Base-by-base conservation (phyloP, 2,888 invertebrate genomes). In the Brassicogethes aeneus region DNA sequence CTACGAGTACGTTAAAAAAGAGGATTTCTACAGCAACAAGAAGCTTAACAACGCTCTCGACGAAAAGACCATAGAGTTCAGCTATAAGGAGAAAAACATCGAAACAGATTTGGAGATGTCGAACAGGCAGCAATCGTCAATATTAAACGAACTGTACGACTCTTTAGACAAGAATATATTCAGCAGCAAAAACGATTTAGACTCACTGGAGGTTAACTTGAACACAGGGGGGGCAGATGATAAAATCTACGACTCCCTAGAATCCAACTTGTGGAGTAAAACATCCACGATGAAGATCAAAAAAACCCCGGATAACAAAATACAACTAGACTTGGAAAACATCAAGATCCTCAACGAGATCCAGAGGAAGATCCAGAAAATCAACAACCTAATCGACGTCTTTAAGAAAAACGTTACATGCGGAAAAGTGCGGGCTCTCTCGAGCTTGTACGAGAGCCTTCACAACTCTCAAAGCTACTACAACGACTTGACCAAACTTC, bases 381-480 rank as follows among this genome's bases (percentile, higher is more conserved):
- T 84, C 17, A 82, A 82, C 55, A 79, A 77, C 52, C 56, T 84
- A 15, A 81, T 83, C 1, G 80, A 68, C 34, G 59, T 66, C 30
- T 64, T 63, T 46, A 63, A 59, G 40, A 67, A 76, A 3, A 82
- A 82, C 53, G 74, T 83, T 54, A 76, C 78, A 55, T 79, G 79
- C 42, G 82, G 82, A 42, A 79, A 80, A 48, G 83, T 84, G 0
- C 77, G 80, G 62, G 73, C 80, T 3, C 59, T 84, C 14, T 82
- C 83, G 0, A 76, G 76, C 61, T 82, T 83, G 66, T 84, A 82
- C 56, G 83, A 84, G 55, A 80, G 77, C 51, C 58, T 83, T 53
- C 80, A 80, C 0, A 57, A 53, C 29, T 60, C 62, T 63, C 72
- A 50, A 73, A 71, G 69, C 72, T 74, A 54, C 61, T 72, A 61